phyloP scores from a whole-genome alignment of 1,140 invertebrate species.

The Lasaia peninsularis region DNA sequence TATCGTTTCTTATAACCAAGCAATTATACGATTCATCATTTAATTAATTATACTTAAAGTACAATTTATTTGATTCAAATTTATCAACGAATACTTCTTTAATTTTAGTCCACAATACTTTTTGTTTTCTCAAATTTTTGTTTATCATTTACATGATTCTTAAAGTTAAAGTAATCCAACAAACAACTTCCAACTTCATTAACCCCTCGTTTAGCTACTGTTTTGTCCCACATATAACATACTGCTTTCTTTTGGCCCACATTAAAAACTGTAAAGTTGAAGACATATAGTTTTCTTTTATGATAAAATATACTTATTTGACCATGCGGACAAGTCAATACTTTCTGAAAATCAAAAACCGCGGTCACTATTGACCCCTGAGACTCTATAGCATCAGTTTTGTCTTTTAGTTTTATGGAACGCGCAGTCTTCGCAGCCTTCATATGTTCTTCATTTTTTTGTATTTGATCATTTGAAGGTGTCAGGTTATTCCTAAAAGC shows the following conservation, averaged over 20 bases:
- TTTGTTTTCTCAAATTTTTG: constrained; percentile 11
- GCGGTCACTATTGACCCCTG: constrained; percentile 5
- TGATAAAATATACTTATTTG: constrained; percentile 8
- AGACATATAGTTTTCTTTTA: not conserved
- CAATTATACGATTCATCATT: constrained; percentile 11
- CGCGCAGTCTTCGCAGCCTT: not conserved
- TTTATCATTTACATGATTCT: constrained; percentile 13
- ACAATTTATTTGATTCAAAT: constrained; percentile 9
- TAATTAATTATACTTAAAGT: constrained; percentile 21
- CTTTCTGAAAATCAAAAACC: constrained; percentile 18
- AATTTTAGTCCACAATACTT: constrained; percentile 18
- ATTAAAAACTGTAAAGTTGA: constrained; percentile 22
- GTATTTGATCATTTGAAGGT: not conserved
- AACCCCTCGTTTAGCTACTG: constrained; percentile 17
- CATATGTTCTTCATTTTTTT: too few species aligned
- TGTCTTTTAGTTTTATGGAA: constrained; percentile 11
- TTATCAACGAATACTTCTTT: constrained; percentile 20
- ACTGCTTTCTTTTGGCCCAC: constrained; percentile 15
- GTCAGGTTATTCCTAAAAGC: not conserved
- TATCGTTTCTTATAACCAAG: not conserved
- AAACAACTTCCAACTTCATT: constrained; percentile 23
- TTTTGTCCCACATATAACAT: constrained; percentile 23
- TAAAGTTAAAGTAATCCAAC: constrained; percentile 18
- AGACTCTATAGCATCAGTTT: constrained; percentile 12
- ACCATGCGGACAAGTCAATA: constrained; percentile 16